Conservation (phyloP, 1,140 invertebrate genomes). For the Caenorhabditis latens region DNA sequence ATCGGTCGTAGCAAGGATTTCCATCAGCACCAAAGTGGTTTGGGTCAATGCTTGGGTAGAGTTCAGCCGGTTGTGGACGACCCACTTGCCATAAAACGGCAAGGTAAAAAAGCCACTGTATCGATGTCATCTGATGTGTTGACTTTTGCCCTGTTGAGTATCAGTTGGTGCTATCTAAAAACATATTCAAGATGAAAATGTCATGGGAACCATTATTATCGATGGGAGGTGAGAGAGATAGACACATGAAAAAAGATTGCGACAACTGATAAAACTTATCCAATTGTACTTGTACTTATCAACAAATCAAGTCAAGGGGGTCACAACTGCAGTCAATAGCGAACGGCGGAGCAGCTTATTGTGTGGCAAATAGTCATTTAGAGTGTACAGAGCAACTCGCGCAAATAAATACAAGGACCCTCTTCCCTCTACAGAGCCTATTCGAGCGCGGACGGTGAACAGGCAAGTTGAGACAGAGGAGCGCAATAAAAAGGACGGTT, state of each 20-base stretch:
- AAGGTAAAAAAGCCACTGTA: conserved; percentile 32
- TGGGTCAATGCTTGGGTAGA: conserved; percentile 63
- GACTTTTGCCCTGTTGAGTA: conserved; percentile 12
- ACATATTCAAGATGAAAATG: background rate
- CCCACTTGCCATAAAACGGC: conserved; percentile 40
- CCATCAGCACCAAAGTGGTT: conserved; percentile 63
- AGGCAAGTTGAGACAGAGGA: background rate
- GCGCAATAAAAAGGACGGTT: background rate
- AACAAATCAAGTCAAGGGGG: conserved; percentile 26
- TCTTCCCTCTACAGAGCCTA: background rate
- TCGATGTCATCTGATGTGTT: conserved; percentile 22
- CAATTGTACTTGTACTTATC: conserved; percentile 38
- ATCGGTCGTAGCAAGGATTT: conserved; percentile 80
- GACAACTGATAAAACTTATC: background rate
- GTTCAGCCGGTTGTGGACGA: conserved; percentile 58
- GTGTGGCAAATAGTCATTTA: conserved; percentile 55
- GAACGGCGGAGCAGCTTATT: conserved; percentile 50
- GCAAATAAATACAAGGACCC: conserved; percentile 52
- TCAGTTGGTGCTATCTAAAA: conserved; percentile 20
- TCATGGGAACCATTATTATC: too few species aligned
- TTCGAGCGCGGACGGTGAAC: background rate
- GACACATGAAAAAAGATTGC: background rate
- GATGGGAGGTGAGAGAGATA: too few species aligned
- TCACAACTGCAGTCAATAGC: conserved; percentile 40
- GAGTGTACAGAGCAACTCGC: conserved; percentile 50